phyloP scores from a whole-genome alignment of 1,140 invertebrate genomes.

The Tachypleus tridentatus region DNA sequence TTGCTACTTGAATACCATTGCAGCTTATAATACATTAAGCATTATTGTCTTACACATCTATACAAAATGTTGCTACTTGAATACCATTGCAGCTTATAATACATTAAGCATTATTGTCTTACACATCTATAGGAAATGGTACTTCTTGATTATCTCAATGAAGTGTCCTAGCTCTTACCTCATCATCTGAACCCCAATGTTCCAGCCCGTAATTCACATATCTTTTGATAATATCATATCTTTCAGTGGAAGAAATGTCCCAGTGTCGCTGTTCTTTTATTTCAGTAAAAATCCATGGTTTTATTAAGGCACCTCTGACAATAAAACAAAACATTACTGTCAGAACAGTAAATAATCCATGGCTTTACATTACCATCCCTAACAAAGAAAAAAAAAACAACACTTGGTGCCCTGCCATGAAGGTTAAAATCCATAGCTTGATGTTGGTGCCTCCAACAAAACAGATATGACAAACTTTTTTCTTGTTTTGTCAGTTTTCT shows the following conservation, averaged over 20 bases:
- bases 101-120: slow-evolving; percentile 86
- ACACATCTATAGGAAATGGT: slow-evolving; percentile 73
- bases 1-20: too few species aligned
- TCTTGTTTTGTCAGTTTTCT: too few species aligned
- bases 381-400: too few species aligned
- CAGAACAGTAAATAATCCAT: slow-evolving; percentile 30
- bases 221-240: slow-evolving; percentile 81
- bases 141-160: slow-evolving; percentile 79
- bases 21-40: too few species aligned
- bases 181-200: slow-evolving; percentile 95
- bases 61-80: too few species aligned
- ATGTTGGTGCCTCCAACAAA: too few species aligned
- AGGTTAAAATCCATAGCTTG: too few species aligned
- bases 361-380: too few species aligned
- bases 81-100: too few species aligned
- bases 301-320: slow-evolving; percentile 83
- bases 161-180: slow-evolving; percentile 32
- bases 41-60: too few species aligned
- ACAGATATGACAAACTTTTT: too few species aligned
- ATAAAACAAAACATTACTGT: slow-evolving; percentile 41
- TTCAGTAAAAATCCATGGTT: slow-evolving; percentile 98
- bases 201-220: slow-evolving; percentile 91
- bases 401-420: too few species aligned
- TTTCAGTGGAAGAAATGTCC: slow-evolving; percentile 80
- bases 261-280: slow-evolving; percentile 86